Base-by-base conservation (phyloP, 2,888 invertebrate species). In the Anorthoa munda region DNA sequence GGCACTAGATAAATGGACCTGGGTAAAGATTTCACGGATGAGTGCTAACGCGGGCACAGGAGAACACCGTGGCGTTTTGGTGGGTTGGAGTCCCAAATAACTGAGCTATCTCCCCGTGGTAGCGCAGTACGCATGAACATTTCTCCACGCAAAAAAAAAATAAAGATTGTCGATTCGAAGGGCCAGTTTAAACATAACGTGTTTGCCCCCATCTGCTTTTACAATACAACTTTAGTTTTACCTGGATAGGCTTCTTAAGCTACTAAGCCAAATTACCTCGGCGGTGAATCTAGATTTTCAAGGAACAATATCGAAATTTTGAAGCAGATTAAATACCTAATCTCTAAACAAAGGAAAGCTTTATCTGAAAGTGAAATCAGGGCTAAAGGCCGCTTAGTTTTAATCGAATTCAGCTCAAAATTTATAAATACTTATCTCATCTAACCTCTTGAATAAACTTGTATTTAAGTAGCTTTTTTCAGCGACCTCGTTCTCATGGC, bases 321-420 rank as follows among this genome's bases (percentile, higher is more conserved):
- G 18, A 13, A 15, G 71, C 13, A 46, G 45, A 46, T 67, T 50
- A 45, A 71, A 58, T 4, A 58, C 31, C 58, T 31, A 50, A 50
- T 79, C 21, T 56, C 3, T 21, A 23, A 73, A 51, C 58, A 74
- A 46, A 46, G 23, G n/a, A 31, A 9, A 74, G 26, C 18, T 21
- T 18, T 79, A 74, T 74, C 79, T 78, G 26, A 50, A 58, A 51
- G 17, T 70, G 50, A 51, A 78, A 74, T 71, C 50, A 31, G 46
- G 31, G 13, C 53, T 48, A 21, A 79, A 59, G 46, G 18, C 58
- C 51, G 74, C 46, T 39, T 4, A n/a, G 13, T 31, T 69, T 23
- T 48, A 59, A 79, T 79, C n/a, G 45, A 70, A 70, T 78, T 75
- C 15, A 23, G 23, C 23, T 39, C 13, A 26, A 71, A 71, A 71